Evolutionary conservation across 1,140 invertebrate genomes (phyloP), one percentile per base, ranked within the genome.

Genomic region (Monomorium pharaonis): DNA sequence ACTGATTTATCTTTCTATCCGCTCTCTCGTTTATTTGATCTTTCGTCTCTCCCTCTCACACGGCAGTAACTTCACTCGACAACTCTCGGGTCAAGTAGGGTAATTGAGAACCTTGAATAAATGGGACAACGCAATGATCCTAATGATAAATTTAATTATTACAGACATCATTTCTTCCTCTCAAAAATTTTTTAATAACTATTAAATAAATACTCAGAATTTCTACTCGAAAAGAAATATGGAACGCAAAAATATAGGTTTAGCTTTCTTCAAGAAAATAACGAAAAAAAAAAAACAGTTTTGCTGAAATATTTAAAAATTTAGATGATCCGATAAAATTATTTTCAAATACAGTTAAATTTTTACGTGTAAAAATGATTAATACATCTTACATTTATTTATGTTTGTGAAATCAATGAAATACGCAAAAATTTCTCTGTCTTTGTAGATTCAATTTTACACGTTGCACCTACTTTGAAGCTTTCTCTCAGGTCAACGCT

Each of bases 81-180:
- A 63, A 27, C 44, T 33, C 42, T 80, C n/a, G 24, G 67, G 27
- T 74, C 67, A 69, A 58, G 33, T 58, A 18, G 51, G 54, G n/a
- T 83, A 83, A 83, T 72, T 72, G 78, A 72, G 51, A 58, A 47
- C 2, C 51, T 83, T 60, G 27, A 37, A 18, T 83, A 74, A 83
- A 74, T 58, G 67, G 67, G 37, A 81, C 65, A 72, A 58, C 37
- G 49, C 67, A 58, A 47, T 83, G 78, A 83, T 56, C 30, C 37
- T 33, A 69, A 72, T 37, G 42, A 30, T 72, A 58, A 74, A 58
- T 58, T 33, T 44, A 30, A 3, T n/a, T n/a, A n/a, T n/a, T n/a
- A n/a, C 16, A 67, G 1, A 67, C 27, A 14, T 18, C 14, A n/a
- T 37, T 51, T 37, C 4, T n/a, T n/a, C n/a, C n/a, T n/a, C n/a